phyloP scores from a whole-genome alignment of 2,888 invertebrate species.

The Lasioglossum leucozonium region DNA sequence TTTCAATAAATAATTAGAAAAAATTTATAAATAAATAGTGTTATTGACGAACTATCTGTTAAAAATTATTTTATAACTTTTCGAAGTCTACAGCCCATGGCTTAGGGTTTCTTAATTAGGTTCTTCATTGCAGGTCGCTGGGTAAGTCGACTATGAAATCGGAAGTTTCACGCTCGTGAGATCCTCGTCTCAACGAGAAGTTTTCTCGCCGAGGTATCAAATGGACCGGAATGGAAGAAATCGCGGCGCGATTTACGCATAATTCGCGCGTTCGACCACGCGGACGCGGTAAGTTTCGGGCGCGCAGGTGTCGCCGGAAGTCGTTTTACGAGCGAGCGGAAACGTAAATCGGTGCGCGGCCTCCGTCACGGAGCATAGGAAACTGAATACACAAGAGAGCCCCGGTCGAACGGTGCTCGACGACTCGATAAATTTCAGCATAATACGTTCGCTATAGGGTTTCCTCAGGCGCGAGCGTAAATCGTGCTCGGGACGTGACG shows the following conservation, averaged over 20 bases:
- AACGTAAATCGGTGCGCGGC: constrained; percentile 66
- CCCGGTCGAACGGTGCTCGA: constrained; percentile 29
- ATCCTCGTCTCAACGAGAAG: background rate
- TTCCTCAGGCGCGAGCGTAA: background rate
- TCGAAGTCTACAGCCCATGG: no score
- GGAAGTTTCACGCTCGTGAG: background rate
- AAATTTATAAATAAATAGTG: no score
- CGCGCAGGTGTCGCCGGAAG: constrained; percentile 72
- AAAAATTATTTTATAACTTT: no score
- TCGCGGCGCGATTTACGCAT: constrained; percentile 45
- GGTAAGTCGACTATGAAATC: background rate
- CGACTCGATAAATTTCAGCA: constrained; percentile 31
- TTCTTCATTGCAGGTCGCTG: background rate
- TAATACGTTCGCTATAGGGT: background rate
- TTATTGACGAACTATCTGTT: no score
- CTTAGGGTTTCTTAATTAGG: no score
- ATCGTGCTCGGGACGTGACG: background rate
- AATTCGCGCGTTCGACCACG: constrained; percentile 19
- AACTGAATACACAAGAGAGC: constrained; percentile 44
- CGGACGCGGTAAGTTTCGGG: constrained; percentile 60
- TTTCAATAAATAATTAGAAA: no score
- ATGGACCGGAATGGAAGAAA: background rate
- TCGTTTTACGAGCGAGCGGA: constrained; percentile 68
- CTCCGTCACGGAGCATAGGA: constrained; percentile 64
- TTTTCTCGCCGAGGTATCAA: background rate